A percentile compares a stretch with the other conserved stretches of the same genome.
These are phyloP conservation scores for Eristalinus aeneus DNA, from an alignment of 2,888 invertebrate genomes.

Conservation along the genomic window DNA sequence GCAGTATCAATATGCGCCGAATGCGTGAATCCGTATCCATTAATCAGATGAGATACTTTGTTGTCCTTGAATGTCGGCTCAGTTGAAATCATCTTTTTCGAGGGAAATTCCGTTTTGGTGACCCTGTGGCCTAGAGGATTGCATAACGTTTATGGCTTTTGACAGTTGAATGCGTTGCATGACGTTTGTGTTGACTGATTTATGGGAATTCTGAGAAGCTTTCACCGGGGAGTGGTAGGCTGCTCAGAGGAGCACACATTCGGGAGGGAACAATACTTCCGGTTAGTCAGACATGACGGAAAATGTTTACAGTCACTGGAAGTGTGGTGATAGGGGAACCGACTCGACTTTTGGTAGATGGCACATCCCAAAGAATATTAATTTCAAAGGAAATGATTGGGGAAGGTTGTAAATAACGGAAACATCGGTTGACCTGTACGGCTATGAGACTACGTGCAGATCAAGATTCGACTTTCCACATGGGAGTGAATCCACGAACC, in stretches of 20 bases:
- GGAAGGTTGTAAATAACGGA: too few species aligned
- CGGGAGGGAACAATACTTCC: too few species aligned
- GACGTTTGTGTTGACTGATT: constrained; percentile 4
- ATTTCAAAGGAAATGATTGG: too few species aligned
- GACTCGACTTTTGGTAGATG: too few species aligned
- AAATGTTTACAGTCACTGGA: too few species aligned
- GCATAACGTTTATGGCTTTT: constrained; percentile 15
- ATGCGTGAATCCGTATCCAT: constrained; percentile 53
- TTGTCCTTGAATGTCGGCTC: neutral
- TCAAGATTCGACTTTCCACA: too few species aligned
- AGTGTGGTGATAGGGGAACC: too few species aligned
- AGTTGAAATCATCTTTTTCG: neutral
- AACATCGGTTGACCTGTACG: too few species aligned
- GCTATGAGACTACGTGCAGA: too few species aligned
- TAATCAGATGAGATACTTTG: constrained; percentile 43
- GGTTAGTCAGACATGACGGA: too few species aligned
- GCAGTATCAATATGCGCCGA: constrained; percentile 46
- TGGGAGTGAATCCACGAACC: too few species aligned
- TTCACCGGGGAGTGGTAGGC: neutral
- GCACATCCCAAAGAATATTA: too few species aligned
- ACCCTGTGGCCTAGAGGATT: neutral
- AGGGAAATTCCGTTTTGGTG: neutral
- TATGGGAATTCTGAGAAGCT: neutral
- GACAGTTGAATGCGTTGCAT: constrained; percentile 20
- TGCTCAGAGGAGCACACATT: neutral